phyloP scores from a whole-genome alignment of 2,797 vertebrate species.

The Cirrhinus mrigala region DNA sequence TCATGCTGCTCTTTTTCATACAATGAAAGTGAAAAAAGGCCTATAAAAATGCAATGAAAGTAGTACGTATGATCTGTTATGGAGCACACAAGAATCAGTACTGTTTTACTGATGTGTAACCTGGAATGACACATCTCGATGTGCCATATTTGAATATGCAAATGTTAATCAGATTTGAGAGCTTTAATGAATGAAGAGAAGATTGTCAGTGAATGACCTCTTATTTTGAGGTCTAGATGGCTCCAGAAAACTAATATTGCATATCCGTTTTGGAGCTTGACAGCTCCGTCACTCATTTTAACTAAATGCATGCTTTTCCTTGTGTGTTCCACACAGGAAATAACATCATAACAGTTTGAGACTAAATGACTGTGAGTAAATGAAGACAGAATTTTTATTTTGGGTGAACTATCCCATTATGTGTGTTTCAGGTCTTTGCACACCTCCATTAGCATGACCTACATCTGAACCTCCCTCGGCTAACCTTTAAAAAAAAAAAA shows the following conservation, averaged over 20 bases:
- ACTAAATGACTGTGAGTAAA: not conserved
- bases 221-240: not conserved
- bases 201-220: not conserved
- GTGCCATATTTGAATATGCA: not conserved
- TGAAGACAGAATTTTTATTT: not conserved
- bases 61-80: not conserved
- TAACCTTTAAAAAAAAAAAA: not conserved
- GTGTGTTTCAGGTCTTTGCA: not conserved
- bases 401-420: not conserved
- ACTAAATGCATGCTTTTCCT: not conserved
- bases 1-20: not conserved
- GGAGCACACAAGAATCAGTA: not conserved
- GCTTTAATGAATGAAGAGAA: not conserved
- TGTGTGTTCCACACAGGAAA: not conserved
- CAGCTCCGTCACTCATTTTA: not conserved
- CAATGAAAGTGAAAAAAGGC: not conserved
- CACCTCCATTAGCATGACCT: constrained; percentile 9
- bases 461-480: not conserved
- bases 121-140: not conserved
- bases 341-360: not conserved
- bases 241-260: not conserved
- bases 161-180: not conserved
- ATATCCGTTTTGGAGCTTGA: not conserved
- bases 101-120: not conserved
- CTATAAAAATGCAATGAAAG: not conserved